Conservation (phyloP, 2,113 vertebrate species). For the Apteryx owenii region DNA sequence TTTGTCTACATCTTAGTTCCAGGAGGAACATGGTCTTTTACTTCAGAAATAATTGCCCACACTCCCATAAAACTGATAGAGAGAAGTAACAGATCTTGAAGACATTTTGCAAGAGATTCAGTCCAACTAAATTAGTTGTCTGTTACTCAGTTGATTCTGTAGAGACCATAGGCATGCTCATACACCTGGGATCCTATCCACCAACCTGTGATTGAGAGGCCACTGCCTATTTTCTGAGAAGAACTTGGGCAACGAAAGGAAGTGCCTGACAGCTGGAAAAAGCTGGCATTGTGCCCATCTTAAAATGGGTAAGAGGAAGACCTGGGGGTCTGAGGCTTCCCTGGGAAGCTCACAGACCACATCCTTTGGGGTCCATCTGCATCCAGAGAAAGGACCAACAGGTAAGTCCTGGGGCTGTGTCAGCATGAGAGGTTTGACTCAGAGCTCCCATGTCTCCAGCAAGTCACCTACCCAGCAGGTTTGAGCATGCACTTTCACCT, state of each 20-base stretch:
- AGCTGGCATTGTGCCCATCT: no score
- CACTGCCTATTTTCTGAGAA: no score
- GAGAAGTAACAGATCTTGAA: background rate
- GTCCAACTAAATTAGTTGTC: background rate
- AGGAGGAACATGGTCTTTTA: background rate
- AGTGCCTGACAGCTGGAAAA: no score
- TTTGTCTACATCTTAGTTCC: background rate
- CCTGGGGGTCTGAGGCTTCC: background rate
- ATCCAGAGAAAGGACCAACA: background rate
- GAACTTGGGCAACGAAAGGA: no score
- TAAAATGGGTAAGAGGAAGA: background rate
- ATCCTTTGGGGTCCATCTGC: background rate
- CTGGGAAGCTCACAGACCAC: background rate
- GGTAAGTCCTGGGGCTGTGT: background rate
- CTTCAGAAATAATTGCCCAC: background rate
- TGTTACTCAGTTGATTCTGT: background rate
- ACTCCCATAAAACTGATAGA: background rate
- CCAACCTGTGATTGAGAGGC: no score
- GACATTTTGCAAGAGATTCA: background rate
- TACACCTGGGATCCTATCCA: no score
- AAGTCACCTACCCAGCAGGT: background rate
- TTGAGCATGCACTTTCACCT: background rate
- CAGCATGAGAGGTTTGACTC: background rate
- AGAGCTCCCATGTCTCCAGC: background rate
- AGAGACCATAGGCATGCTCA: background rate